Evolutionary conservation across 1,140 invertebrate genomes (phyloP).

Genomic region (Trichogramma pretiosum): DNA sequence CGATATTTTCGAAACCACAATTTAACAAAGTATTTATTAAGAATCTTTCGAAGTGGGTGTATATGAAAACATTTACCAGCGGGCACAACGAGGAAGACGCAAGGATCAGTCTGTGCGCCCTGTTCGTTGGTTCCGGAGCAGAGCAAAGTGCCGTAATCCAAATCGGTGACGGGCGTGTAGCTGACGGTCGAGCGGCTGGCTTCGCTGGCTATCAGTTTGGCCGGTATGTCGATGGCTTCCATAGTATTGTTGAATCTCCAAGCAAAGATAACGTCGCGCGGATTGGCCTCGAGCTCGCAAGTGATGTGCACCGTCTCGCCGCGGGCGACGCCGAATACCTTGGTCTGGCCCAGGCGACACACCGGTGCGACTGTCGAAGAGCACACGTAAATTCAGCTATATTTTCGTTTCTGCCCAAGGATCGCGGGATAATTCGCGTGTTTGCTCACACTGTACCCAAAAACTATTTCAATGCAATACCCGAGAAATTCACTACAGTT

Average conservation of each 20-base stretch:
- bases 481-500: too few relatives aligned
- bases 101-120: slow-evolving; percentile 58
- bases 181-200: slow-evolving; percentile 53
- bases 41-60: too few relatives aligned
- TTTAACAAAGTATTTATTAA: too few relatives aligned
- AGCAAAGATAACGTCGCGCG: slow-evolving; percentile 57
- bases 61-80: too few relatives aligned
- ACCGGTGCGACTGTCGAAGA: slow-evolving; percentile 55
- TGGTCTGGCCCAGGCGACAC: slow-evolving; percentile 57
- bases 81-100: slow-evolving; percentile 62
- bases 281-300: slow-evolving; percentile 80
- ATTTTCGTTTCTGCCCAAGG: too few relatives aligned
- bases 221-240: slow-evolving; percentile 58
- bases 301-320: slow-evolving; percentile 67
- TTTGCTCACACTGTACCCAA: too few relatives aligned
- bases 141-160: slow-evolving; percentile 61
- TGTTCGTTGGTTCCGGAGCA: slow-evolving; percentile 63
- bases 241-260: slow-evolving; percentile 73
- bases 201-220: slow-evolving; percentile 50
- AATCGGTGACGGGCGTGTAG: slow-evolving; percentile 62
- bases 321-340: slow-evolving; percentile 65
- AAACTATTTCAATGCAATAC: too few relatives aligned
- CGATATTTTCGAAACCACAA: too few relatives aligned
- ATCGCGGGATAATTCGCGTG: too few relatives aligned
- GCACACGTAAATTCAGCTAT: neutral